A percentile compares a stretch with the other conserved stretches of the same genome.
Conservation (phyloP, 2,113 vertebrate species). For the Mirounga angustirostris region DNA sequence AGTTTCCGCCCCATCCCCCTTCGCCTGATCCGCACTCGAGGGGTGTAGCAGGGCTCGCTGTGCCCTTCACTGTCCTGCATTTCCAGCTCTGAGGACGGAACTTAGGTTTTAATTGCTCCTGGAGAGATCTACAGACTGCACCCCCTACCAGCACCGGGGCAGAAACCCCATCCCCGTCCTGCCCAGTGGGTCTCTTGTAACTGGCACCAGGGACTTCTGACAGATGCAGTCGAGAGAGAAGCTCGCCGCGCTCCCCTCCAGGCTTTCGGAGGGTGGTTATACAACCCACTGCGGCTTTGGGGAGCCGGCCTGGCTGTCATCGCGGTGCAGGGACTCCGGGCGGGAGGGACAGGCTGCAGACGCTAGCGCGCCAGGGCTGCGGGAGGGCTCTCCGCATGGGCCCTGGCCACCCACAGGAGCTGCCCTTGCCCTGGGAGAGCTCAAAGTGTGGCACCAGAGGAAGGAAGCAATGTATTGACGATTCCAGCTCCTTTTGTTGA, state of each 20-base stretch:
- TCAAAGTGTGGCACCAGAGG: neutral
- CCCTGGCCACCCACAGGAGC: neutral
- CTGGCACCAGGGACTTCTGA: neutral
- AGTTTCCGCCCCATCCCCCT: neutral
- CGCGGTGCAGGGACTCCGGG: constrained; percentile 42
- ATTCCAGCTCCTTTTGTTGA: neutral
- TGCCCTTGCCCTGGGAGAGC: neutral
- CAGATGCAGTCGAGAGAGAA: neutral
- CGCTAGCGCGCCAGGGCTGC: neutral
- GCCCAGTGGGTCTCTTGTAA: neutral
- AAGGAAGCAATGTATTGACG: neutral
- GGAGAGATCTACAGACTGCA: neutral
- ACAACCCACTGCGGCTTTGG: constrained; percentile 66
- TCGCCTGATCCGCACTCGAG: fast-evolving
- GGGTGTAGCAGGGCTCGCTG: neutral
- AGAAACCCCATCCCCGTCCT: too few species aligned
- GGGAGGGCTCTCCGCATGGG: neutral
- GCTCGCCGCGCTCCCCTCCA: neutral
- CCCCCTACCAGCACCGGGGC: neutral
- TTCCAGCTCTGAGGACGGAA: neutral
- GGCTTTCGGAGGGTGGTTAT: neutral
- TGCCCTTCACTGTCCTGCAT: too few species aligned
- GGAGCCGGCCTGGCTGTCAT: neutral
- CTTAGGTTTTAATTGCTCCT: neutral
- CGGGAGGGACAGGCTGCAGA: constrained; percentile 19